Evolutionary conservation across 1,140 invertebrate species (phyloP), one percentile per base, ranked within the genome.

Genomic region (Trichonephila clavata): DNA sequence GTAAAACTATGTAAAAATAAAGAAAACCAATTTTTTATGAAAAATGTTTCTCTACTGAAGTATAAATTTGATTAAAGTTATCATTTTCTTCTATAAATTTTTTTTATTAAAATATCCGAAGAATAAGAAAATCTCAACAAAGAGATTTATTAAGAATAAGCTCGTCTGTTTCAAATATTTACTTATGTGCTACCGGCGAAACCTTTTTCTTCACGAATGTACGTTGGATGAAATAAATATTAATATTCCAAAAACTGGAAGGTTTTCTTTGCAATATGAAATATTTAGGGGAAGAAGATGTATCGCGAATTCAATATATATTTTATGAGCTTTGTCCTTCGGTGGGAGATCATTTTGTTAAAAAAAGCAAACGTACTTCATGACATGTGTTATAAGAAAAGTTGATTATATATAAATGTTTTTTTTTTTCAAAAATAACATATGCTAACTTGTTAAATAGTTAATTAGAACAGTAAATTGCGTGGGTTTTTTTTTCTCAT

Each of bases 201-300:
- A 13, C 24, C 7, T 65, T 65, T 68, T 63, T 63, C 21, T 68
- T 27, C 5, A 2, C 10, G 24, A 68, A 24, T 20, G n/a, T 24
- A 68, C n/a, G 65, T 68, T 27, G 21, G 2, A n/a, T n/a, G 65
- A 68, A 68, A 68, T 68, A n/a, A 68, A 68, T 68, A 68, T 68
- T 68, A 68, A 68, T 27, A 68, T 13, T 4, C 21, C 21, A 3
- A 2, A 21, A 13, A 13, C 65, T 13, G n/a, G n/a, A 8, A 24
- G 4, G 8, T 27, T 68, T 27, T 8, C 65, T 2, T 68, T 68
- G n/a, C 65, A 68, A 14, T n/a, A 68, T 68, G 21, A 68, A 68
- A 68, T 21, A 68, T 68, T 68, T 68, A 68, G n/a, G 65, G 24
- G 14, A 68, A 24, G 65, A 68, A 68, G n/a, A 68, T 24, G 6